phyloP scores from a whole-genome alignment of 1,140 invertebrate genomes.

The Cryptotermes secundus region DNA sequence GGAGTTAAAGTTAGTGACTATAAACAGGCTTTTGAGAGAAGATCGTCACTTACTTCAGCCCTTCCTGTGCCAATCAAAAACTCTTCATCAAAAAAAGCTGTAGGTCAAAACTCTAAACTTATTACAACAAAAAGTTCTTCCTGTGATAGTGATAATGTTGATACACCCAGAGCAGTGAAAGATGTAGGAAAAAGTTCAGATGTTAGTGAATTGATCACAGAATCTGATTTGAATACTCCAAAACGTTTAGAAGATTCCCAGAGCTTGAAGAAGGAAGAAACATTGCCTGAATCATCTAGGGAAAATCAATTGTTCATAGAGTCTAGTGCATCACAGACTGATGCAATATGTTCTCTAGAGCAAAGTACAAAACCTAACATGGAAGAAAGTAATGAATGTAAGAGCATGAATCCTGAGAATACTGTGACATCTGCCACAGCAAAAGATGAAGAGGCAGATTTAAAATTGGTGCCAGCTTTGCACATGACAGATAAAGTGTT shows the following conservation, averaged over 20 bases:
- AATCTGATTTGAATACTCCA: background rate
- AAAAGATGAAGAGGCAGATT: conserved; percentile 15
- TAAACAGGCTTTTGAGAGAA: conserved; percentile 80
- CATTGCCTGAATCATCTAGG: background rate
- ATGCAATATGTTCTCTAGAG: too few species aligned
- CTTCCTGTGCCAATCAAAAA: background rate
- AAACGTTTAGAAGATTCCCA: background rate
- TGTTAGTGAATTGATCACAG: background rate
- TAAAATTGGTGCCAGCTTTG: conserved; percentile 24
- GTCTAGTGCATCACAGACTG: background rate
- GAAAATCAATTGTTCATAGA: background rate
- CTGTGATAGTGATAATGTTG: background rate
- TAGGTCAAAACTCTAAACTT: background rate
- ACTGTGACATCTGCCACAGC: background rate
- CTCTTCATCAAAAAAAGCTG: background rate
- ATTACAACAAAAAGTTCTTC: background rate
- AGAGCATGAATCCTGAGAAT: background rate
- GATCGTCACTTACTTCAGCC: conserved; percentile 54
- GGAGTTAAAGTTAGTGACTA: conserved; percentile 80
- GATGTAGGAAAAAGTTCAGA: background rate
- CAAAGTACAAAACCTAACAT: background rate
- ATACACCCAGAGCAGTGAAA: background rate
- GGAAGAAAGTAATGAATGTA: background rate
- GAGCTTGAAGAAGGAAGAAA: background rate
- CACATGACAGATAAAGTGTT: conserved; percentile 18